Evolutionary conservation across 2,888 invertebrate genomes (phyloP).

Genomic region (Troides oblongomaculatus): DNA sequence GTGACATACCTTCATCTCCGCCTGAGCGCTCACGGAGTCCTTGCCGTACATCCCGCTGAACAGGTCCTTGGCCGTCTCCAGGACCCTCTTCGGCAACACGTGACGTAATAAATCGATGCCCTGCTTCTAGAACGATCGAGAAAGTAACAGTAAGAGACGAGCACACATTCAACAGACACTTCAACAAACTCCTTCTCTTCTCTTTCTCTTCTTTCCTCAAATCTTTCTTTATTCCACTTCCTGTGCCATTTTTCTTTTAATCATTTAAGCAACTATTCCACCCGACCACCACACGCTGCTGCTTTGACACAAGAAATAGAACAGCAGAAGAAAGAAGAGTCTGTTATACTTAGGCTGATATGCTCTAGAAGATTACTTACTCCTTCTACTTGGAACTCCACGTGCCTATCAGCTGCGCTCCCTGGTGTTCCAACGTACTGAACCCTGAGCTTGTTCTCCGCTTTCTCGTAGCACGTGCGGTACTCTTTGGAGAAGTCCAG

Average conservation of each 20-base stretch:
- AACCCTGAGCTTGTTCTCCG: conserved; percentile 47
- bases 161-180: too few relatives aligned
- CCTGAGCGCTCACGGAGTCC: conserved; percentile 51
- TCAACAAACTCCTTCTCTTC: too few relatives aligned
- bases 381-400: conserved; percentile 50
- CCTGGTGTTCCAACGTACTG: conserved; percentile 52
- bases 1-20: conserved; percentile 51
- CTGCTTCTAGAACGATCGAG: conserved; percentile 36
- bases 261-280: too few relatives aligned
- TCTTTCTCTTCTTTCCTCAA: too few relatives aligned
- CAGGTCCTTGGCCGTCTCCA: conserved; percentile 40
- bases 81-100: conserved; percentile 13
- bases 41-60: conserved; percentile 51
- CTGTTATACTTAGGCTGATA: too few relatives aligned
- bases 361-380: conserved; percentile 37
- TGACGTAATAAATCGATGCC: conserved; percentile 35
- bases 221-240: too few relatives aligned
- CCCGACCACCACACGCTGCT: too few relatives aligned
- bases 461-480: conserved; percentile 40
- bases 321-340: too few relatives aligned
- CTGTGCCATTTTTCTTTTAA: too few relatives aligned
- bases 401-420: conserved; percentile 42
- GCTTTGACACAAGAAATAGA: too few relatives aligned
- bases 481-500: conserved; percentile 32
- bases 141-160: too few relatives aligned